Base-by-base conservation (phyloP, 2,797 vertebrate genomes). In the Ceryle rudis region DNA sequence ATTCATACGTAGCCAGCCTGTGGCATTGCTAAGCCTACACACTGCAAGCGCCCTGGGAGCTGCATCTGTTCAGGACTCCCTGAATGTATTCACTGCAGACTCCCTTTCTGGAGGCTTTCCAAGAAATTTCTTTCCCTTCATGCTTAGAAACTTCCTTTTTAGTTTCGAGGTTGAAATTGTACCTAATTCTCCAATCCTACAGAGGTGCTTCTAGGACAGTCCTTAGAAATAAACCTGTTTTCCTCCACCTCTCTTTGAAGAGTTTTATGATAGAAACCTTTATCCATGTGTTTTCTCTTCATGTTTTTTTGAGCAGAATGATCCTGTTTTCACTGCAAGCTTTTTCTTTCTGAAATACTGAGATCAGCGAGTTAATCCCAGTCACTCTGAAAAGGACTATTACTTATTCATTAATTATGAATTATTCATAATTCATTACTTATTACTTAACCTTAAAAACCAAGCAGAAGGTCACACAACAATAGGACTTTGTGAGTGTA, bases 341-440 rank as follows among this genome's bases (percentile, higher is more conserved):
- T 69, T 81, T 86, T 92, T 72, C 51, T 47, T 92, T 86, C 47
- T 3, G 3, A 90, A 93, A 42, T 54, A 31, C 46, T 51, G 54
- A 8, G 28, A 84, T 75, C 93, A 86, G 90, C 70, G 66, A 81
- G 77, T 89, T 66, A 89, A n/a, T 75, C 66, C 70, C 39, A 74
- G 75, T 65, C 73, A 47, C 51, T 94, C 58, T 79, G 51, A 62
- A 90, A 86, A 81, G 42, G 66, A 60, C 92, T 58, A 77, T 96
- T 91, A 91, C 39, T 95, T 96, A 96, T 96, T 95, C 82, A 95
- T 94, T 83, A 89, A 77, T 92, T 73, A 89, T 92, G 81, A 95
- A 91, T 96, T 95, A 95, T 95, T 97, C 86, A 95, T 93, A 70
- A 64, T 87, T 91, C 89, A 95, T 96, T 95, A 96, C 91, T 93